Evolutionary conservation across 2,113 vertebrate species (phyloP).

Genomic region (Lasiurus borealis): DNA sequence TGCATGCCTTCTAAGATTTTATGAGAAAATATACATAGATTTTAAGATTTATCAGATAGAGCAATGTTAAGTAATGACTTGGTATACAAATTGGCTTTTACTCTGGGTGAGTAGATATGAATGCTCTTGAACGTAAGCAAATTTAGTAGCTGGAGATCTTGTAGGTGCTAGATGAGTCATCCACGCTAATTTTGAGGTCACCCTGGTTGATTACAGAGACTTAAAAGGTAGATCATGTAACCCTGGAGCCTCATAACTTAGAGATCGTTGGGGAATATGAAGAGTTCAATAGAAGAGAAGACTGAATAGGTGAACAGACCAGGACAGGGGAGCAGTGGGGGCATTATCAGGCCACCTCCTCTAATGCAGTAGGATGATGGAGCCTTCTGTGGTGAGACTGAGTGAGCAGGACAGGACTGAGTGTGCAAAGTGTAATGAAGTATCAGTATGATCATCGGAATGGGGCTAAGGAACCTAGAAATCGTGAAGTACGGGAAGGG

Average conservation of each 20-base stretch:
- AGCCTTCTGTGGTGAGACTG: not conserved
- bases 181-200: not conserved
- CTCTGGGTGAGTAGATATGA: not conserved
- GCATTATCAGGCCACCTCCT: not conserved
- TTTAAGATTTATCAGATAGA: not conserved
- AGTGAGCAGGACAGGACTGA: too few species aligned
- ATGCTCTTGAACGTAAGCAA: not conserved
- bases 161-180: not conserved
- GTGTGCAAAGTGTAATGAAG: not conserved
- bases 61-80: not conserved
- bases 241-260: not conserved
- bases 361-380: not conserved
- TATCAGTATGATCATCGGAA: not conserved
- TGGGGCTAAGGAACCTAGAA: not conserved
- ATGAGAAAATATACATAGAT: too few species aligned
- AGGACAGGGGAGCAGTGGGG: not conserved
- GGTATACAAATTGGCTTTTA: not conserved
- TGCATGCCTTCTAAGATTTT: too few species aligned
- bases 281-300: not conserved
- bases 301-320: not conserved
- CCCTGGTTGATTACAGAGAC: not conserved
- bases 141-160: not conserved
- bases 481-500: accelerated
- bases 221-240: not conserved
- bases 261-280: not conserved